Evolutionary conservation across 2,888 invertebrate species (phyloP), one percentile per base, ranked within the genome.

Genomic region (Polymixis flavicincta): DNA sequence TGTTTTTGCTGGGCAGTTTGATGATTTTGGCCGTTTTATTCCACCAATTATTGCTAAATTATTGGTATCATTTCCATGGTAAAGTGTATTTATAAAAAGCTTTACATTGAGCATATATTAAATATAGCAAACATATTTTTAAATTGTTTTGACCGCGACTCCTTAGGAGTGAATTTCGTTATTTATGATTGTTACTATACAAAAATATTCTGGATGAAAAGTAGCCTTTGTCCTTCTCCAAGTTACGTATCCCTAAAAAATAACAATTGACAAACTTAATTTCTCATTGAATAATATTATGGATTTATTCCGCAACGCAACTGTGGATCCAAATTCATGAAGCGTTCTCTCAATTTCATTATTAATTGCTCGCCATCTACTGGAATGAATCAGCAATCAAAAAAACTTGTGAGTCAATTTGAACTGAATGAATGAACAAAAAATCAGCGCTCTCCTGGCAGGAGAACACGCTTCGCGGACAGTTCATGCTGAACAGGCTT

Each of bases 301-400:
- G 50, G 2, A 50, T 70, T 68, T 37, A 70, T 28, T 54, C 22
- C 14, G 19, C 28, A 45, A 25, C 42, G 19, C 2, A 28, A 78
- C 3, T 13, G 2, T 14, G 6, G 7, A 22, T n/a, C 0, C 1
- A 54, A 69, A 45, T 48, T 68, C 25, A 48, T n/a, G 52, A 78
- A 69, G 0, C 1, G 17, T 17, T 52, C 17, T 19, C 45, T 60
- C 14, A 37, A 25, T 54, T 52, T 60, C 22, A 37, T 66, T 50
- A 55, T 50, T 61, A 8, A 25, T 63, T 57, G 25, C 55, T 22
- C 50, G 7, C 28, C 8, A 80, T 42, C 22, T n/a, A 57, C 55
- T 52, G 32, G 42, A 57, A 57, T 57, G 63, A 80, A 77, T 52
- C 45, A 22, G 55, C 50, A 64, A 72, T 59, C 32, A 80, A 50